Base-by-base conservation (phyloP, 2,797 vertebrate species). In the Sebastolobus alascanus region DNA sequence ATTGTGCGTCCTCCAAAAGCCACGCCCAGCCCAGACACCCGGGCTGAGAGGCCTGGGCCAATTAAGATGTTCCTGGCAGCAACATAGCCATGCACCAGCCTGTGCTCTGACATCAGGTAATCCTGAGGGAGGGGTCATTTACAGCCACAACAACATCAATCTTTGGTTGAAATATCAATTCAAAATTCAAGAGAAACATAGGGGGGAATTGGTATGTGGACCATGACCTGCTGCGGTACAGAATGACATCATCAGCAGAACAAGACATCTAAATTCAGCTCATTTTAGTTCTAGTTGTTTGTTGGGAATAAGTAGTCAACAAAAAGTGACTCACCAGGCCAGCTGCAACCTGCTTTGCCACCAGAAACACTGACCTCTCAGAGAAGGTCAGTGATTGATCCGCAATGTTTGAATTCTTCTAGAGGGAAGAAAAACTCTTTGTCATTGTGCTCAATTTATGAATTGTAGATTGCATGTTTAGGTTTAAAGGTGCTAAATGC, bases 61-160 rank as follows among this genome's bases (percentile, higher is more conserved):
- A 96, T 91, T 82, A 96, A 77, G 66, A 96, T 89, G 84, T 93
- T 96, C 75, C 90, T 87, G 56, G 95, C 95, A 3, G 95, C 95
- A 1, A 96, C 93, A 46, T 95, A 82, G 0, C 95, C 93, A 1
- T 95, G 94, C 31, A 94, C 83, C 77, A 95, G 85, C 85, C 92
- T 92, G 79, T 95, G 94, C 59, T 89, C 89, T 10, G 88, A 94
- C 73, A 93, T 85, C 87, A 96, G 87, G 82, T 95, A 95, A 65
- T 96, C 95, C 96, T 96, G 79, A 54, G 52, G 82, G 59, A 75
- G 43, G 50, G 63, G 54, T 20, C 65, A 61, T 18, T 84, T 61
- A 70, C 27, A 69, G 11, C 25, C 61, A 68, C 4, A 12, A 63
- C 27, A 31, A 80, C 40, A 16, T 71, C 67, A 77, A 12, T 69